Base-by-base conservation (phyloP, 2,888 invertebrate species). In the Dasypogon diadema region DNA sequence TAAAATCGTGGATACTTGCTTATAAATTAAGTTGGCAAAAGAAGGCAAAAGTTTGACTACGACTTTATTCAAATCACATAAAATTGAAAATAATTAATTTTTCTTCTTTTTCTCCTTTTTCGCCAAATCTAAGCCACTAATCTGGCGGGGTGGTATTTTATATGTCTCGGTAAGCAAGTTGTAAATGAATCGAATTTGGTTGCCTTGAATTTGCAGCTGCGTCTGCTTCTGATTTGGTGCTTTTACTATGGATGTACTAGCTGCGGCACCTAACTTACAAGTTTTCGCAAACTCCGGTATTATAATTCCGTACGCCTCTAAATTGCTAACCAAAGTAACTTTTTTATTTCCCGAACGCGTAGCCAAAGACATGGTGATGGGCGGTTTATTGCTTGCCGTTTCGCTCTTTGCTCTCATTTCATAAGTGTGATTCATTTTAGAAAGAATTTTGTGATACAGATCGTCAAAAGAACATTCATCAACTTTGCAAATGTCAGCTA, bases 171-270 rank as follows among this genome's bases (percentile, higher is more conserved):
- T 86, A 2, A 86, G 80, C 16, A 86, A 77, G 24, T 84, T 85
- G 75, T 83, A 82, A 12, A 86, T 81, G 54, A 86, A 86, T 10
- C 84, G 81, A 21, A 96, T 91, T 89, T 97, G 97, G 86, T 97
- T 97, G 6, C 97, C 97, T 87, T 97, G 97, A 77, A 97, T 90
- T 84, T 95, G 89, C 34, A 97, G 90, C 85, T 95, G 93, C 80
- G 92, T 91, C 55, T 86, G 87, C 81, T 90, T 91, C 81, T 93
- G 92, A 73, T 92, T 92, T 2, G 93, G 91, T 16, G 91, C 84
- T 78, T 91, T 90, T 54, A 91, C 92, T 72, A 96, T 91, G 34
- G 93, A 92, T 76, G 96, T 93, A 81, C 96, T 92, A 14, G 97
- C 96, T 0, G 97, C 97, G 68, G 93, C 94, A 12, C 91, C 93